These are phyloP conservation scores for Dipodomys ordii DNA, from an alignment of 2,113 vertebrate species.

Conservation along the genomic window DNA sequence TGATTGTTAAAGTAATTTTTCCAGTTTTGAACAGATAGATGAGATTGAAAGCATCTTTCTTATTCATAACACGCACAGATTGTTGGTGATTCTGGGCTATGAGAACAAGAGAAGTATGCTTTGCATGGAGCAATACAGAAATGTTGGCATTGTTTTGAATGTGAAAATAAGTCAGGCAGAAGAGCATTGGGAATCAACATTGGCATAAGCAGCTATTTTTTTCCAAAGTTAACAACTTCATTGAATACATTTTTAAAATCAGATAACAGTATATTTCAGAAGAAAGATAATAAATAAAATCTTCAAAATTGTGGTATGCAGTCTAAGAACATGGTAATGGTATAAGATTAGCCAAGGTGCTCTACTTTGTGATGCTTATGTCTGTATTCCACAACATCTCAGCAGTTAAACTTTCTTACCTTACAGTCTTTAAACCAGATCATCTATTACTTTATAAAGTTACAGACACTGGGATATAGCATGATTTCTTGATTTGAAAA, in stretches of 20 bases:
- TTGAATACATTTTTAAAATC: constrained; percentile 66
- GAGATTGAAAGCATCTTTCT: background rate
- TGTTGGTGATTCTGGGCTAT: background rate
- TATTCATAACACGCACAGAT: background rate
- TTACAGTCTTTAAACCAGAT: constrained; percentile 64
- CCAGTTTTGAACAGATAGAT: too few species aligned
- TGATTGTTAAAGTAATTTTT: background rate
- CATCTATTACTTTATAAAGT: constrained; percentile 62
- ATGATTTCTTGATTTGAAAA: constrained; percentile 14
- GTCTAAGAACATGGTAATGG: constrained; percentile 22
- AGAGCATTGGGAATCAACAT: background rate
- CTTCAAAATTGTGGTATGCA: constrained; percentile 53
- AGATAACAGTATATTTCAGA: constrained; percentile 58
- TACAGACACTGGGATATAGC: constrained; percentile 11
- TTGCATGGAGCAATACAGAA: background rate
- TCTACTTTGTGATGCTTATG: constrained; percentile 26
- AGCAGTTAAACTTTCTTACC: constrained; percentile 42
- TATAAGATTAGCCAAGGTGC: background rate
- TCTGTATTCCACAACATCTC: constrained; percentile 2
- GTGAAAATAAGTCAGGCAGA: background rate
- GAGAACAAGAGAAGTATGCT: background rate
- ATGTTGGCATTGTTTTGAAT: background rate
- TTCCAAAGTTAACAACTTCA: constrained; percentile 73
- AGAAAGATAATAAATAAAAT: constrained; percentile 64
- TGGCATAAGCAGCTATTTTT: background rate